Base-by-base conservation (phyloP, 2,888 invertebrate species). In the Mycalesis mineus region DNA sequence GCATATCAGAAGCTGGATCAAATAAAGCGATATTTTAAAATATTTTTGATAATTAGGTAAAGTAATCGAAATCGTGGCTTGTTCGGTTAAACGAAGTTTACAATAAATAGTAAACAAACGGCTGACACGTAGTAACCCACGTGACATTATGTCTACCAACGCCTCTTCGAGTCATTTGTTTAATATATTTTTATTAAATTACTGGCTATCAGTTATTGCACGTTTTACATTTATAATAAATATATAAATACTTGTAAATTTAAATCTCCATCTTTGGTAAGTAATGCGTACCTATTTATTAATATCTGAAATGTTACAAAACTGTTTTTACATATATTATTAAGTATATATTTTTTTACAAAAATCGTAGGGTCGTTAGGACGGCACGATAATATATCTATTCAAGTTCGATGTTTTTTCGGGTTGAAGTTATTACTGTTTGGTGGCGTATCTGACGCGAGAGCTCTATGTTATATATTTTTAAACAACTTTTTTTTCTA, bases 221-320 rank as follows among this genome's bases (percentile, higher is more conserved):
- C 90, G 82, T 87, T 89, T 90, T 89, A 88, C 82, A 88, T 87
- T 87, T 85, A 88, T 82, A 88, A 88, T 90, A 88, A 88, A 89
- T 88, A 88, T 88, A 89, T 88, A 88, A 88, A 88, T 89, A 89
- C 86, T 89, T 89, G 88, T 88, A 88, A 87, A 87, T 88, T 88
- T 81, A 76, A 78, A 80, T 87, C 79, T 86, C 76, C 85, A 84
- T 87, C 80, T 88, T 86, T 86, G 83, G 86, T 88, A 86, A 84
- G 84, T 85, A 81, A 85, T 85, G 87, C 84, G 82, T 84, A 84
- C 84, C 86, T 87, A 88, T 87, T 76, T 76, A 68, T 78, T 84
- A 82, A 83, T 87, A 88, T 88, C 78, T 86, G 88, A 87, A 88
- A 85, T 87, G 85, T 88, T 88, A 87, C 87, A 88, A 89, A 88